Base-by-base conservation (phyloP, 2,113 vertebrate genomes). In the Petaurus breviceps region DNA sequence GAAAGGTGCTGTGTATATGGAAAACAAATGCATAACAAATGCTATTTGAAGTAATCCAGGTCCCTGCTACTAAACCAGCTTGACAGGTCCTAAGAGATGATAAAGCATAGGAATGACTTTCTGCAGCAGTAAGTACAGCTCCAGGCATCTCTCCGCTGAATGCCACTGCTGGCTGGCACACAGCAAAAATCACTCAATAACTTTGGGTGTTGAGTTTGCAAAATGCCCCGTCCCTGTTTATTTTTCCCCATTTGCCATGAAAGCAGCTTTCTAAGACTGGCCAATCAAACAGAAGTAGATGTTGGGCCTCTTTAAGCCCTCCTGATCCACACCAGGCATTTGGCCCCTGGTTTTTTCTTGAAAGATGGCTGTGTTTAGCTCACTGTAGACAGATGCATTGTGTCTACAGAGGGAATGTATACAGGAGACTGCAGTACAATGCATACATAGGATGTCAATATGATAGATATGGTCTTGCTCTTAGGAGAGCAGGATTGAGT, bases 161-260 rank as follows among this genome's bases (percentile, higher is more conserved):
- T 28, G 23, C 16, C 31, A 8, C 94, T 50, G 92, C 97, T 96
- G 93, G 95, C 92, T 94, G 57, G 94, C 93, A 77, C 0, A 54
- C 11, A 57, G 57, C 52, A 94, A 43, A 49, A 51, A 95, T 90
- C 94, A 93, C 93, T 96, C 96, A 8, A 37, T 89, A 91, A 95
- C 92, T 95, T 96, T 93, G 51, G 92, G 84, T 94, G 97, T 77
- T 94, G 96, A 92, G 53, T 96, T 94, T 94, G 92, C 46, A 68
- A 51, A 49, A 53, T 89, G 50, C 77, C 12, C 50, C 2, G 1
- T 90, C 51, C 0, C 0, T 94, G 91, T 95, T 97, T 97, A 61
- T 95, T 96, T 96, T 94, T 90, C 47, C 90, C 51, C 50, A 23
- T 91, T 96, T 68, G 92, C 3, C 93, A 28, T 94, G 37, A 16